Evolutionary conservation across 2,797 vertebrate genomes (phyloP).

Genomic region (Prionace glauca): DNA sequence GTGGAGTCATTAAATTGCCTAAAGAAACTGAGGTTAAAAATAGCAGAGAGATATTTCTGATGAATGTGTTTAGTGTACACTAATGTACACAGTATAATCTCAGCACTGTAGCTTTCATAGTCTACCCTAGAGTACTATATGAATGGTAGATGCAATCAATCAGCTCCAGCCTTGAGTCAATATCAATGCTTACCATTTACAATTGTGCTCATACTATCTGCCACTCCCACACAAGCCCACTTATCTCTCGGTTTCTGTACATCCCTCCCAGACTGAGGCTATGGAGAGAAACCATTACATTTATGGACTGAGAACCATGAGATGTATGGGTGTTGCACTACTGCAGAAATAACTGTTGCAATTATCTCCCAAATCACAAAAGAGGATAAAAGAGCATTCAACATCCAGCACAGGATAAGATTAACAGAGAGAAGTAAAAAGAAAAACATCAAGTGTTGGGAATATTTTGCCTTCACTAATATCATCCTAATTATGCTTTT

Average conservation of each 20-base stretch:
- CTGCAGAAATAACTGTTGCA: neutral
- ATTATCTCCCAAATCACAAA: neutral
- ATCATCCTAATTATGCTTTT: neutral
- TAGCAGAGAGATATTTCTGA: no score
- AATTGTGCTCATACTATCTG: neutral
- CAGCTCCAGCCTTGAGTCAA: neutral
- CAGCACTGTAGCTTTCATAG: neutral
- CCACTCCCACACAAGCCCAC: neutral
- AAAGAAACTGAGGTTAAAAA: neutral
- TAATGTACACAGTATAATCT: neutral
- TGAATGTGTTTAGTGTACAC: neutral
- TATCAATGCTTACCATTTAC: neutral
- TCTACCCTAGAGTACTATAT: neutral
- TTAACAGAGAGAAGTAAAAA: neutral
- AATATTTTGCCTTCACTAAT: neutral
- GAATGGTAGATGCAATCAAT: neutral
- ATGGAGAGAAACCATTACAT: neutral
- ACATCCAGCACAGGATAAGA: neutral
- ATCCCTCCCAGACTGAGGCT: neutral
- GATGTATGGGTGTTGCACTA: no score
- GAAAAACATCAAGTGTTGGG: no score
- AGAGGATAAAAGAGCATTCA: neutral
- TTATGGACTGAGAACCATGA: neutral
- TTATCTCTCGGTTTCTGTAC: neutral
- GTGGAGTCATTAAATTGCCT: neutral